phyloP scores from a whole-genome alignment of 2,113 vertebrate species.

The Philantomba maxwellii region DNA sequence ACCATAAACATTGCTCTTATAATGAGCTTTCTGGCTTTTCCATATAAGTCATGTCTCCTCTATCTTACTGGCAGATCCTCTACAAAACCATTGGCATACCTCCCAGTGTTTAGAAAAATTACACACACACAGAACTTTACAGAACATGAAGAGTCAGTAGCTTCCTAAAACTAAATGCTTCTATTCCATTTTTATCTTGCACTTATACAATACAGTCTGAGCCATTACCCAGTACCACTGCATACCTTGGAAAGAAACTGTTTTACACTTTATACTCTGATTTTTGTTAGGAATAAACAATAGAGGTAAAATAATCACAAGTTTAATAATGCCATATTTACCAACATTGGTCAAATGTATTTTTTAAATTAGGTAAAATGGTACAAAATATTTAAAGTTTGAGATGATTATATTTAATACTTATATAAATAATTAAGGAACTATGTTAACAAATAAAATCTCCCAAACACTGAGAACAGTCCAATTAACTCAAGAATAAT shows the following conservation, averaged over 20 bases:
- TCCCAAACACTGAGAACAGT: background rate
- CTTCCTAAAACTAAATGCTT: background rate
- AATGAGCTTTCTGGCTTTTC: conserved; percentile 43
- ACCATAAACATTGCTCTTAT: conserved; percentile 30
- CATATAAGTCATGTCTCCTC: background rate
- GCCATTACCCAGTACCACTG: background rate
- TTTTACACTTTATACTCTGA: background rate
- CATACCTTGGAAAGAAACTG: background rate
- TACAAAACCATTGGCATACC: background rate
- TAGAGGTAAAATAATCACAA: background rate
- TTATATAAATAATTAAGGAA: background rate
- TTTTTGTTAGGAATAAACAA: background rate
- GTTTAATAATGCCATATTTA: background rate
- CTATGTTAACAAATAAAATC: conserved; percentile 27
- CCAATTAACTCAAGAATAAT: background rate
- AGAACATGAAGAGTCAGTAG: background rate
- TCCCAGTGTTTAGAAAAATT: background rate
- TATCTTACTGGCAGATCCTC: background rate
- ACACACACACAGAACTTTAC: background rate
- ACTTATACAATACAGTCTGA: background rate
- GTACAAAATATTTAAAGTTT: conserved; percentile 4
- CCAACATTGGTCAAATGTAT: background rate
- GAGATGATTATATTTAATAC: conserved; percentile 5
- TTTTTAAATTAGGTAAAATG: conserved; percentile 33
- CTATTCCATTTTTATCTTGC: background rate